Percentiles rank a stretch among this genome's conserved stretches.
Evolutionary conservation across 2,888 invertebrate genomes (phyloP).

Genomic region (Serripes groenlandicus): DNA sequence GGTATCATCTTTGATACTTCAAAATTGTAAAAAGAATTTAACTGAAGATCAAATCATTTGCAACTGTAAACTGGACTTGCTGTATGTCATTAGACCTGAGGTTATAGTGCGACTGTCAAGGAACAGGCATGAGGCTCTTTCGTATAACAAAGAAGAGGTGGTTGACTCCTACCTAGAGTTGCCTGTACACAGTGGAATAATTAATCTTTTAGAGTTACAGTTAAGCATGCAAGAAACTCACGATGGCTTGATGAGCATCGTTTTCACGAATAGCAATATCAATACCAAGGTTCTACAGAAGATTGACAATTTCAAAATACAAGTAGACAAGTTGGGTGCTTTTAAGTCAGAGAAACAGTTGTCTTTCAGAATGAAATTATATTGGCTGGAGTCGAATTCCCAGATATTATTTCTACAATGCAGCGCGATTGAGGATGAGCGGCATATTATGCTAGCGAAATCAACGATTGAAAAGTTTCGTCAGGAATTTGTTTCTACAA

Average conservation of each 20-base stretch:
- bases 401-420: constrained; percentile 65
- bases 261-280: constrained; percentile 70
- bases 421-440: constrained; percentile 59
- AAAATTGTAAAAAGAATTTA: neutral
- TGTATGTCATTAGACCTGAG: constrained; percentile 67
- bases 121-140: neutral
- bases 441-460: constrained; percentile 68
- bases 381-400: constrained; percentile 53
- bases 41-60: constrained; percentile 1
- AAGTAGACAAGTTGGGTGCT: constrained; percentile 66
- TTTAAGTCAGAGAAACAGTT: constrained; percentile 75
- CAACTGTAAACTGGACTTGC: constrained; percentile 39
- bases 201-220: constrained; percentile 33
- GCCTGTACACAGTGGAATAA: constrained; percentile 69
- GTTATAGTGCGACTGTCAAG: constrained; percentile 50
- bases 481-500: constrained; percentile 7
- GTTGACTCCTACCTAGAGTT: constrained; percentile 49
- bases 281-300: constrained; percentile 43
- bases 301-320: neutral
- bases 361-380: constrained; percentile 47
- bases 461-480: constrained; percentile 56
- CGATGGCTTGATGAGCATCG: constrained; percentile 30
- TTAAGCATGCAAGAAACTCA: no score
- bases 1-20: no score
- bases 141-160: neutral